A percentile compares a stretch with the other conserved stretches of the same genome.
Evolutionary conservation across 2,113 vertebrate genomes (phyloP).

Genomic region (Jacana jacana): DNA sequence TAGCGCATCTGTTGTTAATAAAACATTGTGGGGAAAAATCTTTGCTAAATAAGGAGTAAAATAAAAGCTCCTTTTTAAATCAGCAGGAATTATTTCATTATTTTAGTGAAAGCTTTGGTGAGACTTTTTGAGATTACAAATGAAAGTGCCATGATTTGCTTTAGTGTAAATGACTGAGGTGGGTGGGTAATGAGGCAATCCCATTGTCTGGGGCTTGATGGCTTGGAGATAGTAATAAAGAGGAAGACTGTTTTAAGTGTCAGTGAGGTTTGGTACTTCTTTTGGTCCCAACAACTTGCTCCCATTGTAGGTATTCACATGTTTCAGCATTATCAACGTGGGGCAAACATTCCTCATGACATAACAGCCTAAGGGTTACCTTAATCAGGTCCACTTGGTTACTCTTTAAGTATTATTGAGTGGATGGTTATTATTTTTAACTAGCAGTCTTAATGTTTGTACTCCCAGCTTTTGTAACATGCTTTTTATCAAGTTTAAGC

Average conservation of each 20-base stretch:
- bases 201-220: not conserved
- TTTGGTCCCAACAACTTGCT: not conserved
- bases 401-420: not conserved
- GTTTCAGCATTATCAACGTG: not conserved
- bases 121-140: not conserved
- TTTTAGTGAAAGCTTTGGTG: not conserved
- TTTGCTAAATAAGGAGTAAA: slow-evolving; percentile 52
- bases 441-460: not conserved
- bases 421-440: not conserved
- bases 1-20: slow-evolving; percentile 29
- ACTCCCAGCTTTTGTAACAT: not conserved
- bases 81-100: not conserved
- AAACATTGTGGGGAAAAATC: not conserved
- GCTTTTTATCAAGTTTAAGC: not conserved
- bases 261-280: not conserved
- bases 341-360: not conserved
- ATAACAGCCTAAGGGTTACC: not conserved
- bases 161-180: not conserved
- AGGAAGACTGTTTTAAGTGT: not conserved
- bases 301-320: not conserved
- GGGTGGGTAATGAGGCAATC: not conserved
- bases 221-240: not conserved
- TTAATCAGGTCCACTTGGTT: not conserved
- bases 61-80: slow-evolving; percentile 2
- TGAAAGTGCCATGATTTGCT: not conserved